phyloP scores from a whole-genome alignment of 2,797 vertebrate species.

The Alfaro cultratus region DNA sequence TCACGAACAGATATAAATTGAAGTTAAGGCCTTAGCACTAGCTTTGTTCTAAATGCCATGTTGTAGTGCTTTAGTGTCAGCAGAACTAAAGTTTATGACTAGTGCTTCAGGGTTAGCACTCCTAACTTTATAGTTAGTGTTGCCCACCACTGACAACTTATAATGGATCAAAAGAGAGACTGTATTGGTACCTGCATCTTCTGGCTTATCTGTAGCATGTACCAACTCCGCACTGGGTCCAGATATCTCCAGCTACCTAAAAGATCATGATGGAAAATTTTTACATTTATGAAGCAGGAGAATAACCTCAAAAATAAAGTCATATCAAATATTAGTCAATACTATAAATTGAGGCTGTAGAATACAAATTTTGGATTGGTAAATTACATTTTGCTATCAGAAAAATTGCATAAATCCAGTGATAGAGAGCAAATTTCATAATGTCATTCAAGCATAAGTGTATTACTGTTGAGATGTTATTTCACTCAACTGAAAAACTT shows the following conservation, averaged over 20 bases:
- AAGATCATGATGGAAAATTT: neutral
- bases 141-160: neutral
- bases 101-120: no score
- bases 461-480: neutral
- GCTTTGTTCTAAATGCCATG: no score
- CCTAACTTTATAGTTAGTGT: no score
- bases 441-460: neutral
- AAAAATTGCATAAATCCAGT: neutral
- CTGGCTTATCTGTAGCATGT: neutral
- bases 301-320: neutral
- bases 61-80: no score
- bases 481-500: neutral
- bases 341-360: neutral
- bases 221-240: neutral
- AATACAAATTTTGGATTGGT: neutral
- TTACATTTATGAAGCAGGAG: neutral
- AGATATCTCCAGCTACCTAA: neutral
- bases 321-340: neutral
- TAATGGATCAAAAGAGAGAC: neutral
- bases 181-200: neutral
- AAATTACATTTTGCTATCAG: neutral
- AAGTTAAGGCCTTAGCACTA: no score
- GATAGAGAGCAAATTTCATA: neutral
- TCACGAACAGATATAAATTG: no score
- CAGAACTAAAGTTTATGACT: no score